Evolutionary conservation across 2,113 vertebrate genomes (phyloP).

Genomic region (Desmodus rotundus): DNA sequence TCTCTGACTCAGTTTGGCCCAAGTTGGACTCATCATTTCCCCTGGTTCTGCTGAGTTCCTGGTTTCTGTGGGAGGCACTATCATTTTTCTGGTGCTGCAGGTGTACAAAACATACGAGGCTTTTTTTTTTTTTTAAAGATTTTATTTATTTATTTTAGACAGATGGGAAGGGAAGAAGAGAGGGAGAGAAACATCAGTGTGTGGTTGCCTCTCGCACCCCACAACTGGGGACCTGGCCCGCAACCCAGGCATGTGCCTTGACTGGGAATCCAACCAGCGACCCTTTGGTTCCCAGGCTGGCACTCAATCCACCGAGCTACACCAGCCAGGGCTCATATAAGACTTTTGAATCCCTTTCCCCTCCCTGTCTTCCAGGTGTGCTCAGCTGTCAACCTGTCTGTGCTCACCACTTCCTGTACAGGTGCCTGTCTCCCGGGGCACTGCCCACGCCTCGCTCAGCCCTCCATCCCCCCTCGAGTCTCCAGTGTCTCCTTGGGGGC

Average conservation of each 20-base stretch:
- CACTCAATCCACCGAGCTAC: too few species aligned
- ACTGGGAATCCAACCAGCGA: too few species aligned
- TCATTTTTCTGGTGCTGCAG: neutral
- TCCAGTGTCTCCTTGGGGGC: neutral
- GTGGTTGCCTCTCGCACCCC: too few species aligned
- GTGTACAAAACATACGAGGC: neutral
- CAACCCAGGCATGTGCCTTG: too few species aligned
- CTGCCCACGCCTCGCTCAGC: neutral
- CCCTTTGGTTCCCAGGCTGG: too few species aligned
- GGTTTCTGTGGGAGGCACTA: neutral
- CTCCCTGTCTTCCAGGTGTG: neutral
- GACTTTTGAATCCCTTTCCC: neutral
- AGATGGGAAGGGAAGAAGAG: too few species aligned
- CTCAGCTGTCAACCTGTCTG: neutral
- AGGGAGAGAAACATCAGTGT: too few species aligned
- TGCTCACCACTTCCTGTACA: neutral
- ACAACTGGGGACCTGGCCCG: too few species aligned
- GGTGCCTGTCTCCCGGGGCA: neutral
- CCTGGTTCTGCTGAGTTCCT: neutral
- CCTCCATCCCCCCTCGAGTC: rapidly evolving
- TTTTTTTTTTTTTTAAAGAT: too few species aligned
- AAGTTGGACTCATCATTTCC: neutral
- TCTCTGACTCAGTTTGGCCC: neutral
- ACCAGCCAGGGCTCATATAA: neutral
- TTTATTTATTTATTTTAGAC: too few species aligned